A percentile compares a stretch with the other conserved stretches of the same genome.
Conservation (phyloP, 2,797 vertebrate genomes). For the Mareca strepera region DNA sequence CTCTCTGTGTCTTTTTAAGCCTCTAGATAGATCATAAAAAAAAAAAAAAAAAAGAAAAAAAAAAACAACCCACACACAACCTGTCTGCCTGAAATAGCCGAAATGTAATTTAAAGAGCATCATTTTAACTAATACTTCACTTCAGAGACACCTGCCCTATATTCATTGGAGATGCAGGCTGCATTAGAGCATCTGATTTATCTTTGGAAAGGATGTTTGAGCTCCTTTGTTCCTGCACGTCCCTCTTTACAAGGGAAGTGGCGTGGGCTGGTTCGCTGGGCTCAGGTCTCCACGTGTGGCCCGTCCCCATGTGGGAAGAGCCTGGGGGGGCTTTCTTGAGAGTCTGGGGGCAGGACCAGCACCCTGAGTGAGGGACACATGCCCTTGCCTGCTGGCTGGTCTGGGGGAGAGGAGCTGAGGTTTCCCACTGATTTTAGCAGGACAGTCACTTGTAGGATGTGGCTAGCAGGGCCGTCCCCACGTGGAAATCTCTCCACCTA, state of each 20-base stretch:
- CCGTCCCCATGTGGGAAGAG: accelerated
- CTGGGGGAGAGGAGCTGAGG: not conserved
- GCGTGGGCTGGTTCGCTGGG: accelerated
- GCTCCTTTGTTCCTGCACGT: slow-evolving; percentile 25
- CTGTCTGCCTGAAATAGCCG: slow-evolving; percentile 69
- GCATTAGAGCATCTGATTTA: slow-evolving; percentile 70
- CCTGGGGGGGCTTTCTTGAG: not conserved
- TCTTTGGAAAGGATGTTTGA: slow-evolving; percentile 43
- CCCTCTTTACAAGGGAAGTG: not conserved
- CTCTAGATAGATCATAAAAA: slow-evolving; percentile 75
- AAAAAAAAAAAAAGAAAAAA: slow-evolving; percentile 47
- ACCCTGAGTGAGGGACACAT: accelerated
- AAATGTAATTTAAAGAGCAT: slow-evolving; percentile 79
- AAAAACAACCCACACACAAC: slow-evolving; percentile 58
- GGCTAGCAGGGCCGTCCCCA: not conserved
- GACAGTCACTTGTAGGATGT: accelerated
- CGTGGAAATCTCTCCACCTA: not conserved
- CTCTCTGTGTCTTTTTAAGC: slow-evolving; percentile 75
- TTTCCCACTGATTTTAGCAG: not conserved
- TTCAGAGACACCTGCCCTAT: slow-evolving; percentile 75
- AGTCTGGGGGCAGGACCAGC: not conserved
- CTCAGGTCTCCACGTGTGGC: accelerated
- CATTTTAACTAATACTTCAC: slow-evolving; percentile 78
- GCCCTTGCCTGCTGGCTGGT: not conserved
- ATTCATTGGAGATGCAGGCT: slow-evolving; percentile 69